Percentiles rank a stretch among this genome's conserved stretches.
These are phyloP conservation scores for Siniperca obscura DNA, from an alignment of 2,797 vertebrate species.

Conservation along the genomic window DNA sequence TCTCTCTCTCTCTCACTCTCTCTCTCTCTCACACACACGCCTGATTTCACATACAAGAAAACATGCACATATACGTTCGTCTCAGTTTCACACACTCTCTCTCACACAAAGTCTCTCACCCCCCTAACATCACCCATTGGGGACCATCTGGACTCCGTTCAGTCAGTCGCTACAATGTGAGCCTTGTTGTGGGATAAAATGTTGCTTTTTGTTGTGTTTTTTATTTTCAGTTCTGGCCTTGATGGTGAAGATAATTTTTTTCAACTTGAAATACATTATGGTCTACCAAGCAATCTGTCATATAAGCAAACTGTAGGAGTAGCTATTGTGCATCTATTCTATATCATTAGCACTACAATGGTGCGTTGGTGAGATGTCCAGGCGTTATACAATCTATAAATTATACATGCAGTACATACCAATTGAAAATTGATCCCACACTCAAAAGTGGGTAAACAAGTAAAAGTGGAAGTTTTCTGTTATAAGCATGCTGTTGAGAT, in stretches of 20 bases:
- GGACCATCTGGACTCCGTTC: slow-evolving; percentile 76
- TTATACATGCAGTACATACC: neutral
- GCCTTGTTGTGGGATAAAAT: slow-evolving; percentile 65
- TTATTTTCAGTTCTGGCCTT: slow-evolving; percentile 24
- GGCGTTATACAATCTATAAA: neutral
- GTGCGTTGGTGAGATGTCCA: neutral
- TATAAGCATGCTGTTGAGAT: neutral
- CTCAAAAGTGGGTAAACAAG: neutral
- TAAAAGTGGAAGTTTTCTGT: neutral
- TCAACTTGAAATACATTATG: slow-evolving; percentile 34
- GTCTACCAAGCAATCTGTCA: slow-evolving; percentile 21
- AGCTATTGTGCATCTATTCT: neutral
- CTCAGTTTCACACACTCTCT: slow-evolving; percentile 33
- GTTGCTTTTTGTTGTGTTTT: slow-evolving; percentile 43
- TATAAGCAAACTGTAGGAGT: slow-evolving; percentile 10
- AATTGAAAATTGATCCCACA: neutral
- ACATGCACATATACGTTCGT: slow-evolving; percentile 30
- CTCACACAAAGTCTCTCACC: slow-evolving; percentile 42
- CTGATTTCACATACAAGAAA: slow-evolving; percentile 38
- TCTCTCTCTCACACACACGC: neutral
- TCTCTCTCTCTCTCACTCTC: neutral
- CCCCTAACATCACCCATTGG: slow-evolving; percentile 60
- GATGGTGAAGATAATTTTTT: slow-evolving; percentile 18
- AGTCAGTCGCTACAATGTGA: slow-evolving; percentile 59
- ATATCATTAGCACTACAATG: neutral